A percentile compares a stretch with the other conserved stretches of the same genome.
Conservation (phyloP, 1,140 invertebrate species). For the Procambarus clarkii region DNA sequence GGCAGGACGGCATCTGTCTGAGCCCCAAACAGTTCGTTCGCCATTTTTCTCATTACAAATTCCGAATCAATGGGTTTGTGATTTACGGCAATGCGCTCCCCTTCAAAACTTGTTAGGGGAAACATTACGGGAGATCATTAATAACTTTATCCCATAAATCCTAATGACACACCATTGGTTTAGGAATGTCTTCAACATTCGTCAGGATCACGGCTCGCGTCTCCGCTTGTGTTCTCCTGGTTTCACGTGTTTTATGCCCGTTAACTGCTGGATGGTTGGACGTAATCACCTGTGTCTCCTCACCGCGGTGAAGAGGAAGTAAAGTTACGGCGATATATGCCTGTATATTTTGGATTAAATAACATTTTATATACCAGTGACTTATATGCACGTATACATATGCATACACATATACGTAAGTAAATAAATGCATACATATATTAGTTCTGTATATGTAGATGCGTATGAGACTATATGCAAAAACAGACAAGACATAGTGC, state of each 20-base stretch:
- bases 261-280: neutral
- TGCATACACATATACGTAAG: no score
- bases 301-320: no score
- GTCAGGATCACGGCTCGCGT: neutral
- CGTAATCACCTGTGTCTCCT: no score
- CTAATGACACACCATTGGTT: constrained; percentile 37
- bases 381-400: no score
- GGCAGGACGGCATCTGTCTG: neutral
- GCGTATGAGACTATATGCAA: no score
- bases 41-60: constrained; percentile 34
- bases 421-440: no score
- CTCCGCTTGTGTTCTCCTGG: neutral
- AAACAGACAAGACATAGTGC: no score
- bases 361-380: no score
- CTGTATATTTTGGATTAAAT: neutral
- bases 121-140: constrained; percentile 48
- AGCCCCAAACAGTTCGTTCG: neutral
- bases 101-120: constrained; percentile 43
- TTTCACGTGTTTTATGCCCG: neutral
- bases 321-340: neutral
- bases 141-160: constrained; percentile 41
- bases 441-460: no score
- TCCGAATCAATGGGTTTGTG: constrained; percentile 31
- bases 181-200: constrained; percentile 30
- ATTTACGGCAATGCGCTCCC: constrained; percentile 29